Evolutionary conservation across 2,113 vertebrate genomes (phyloP).

Genomic region (Etia nguti): DNA sequence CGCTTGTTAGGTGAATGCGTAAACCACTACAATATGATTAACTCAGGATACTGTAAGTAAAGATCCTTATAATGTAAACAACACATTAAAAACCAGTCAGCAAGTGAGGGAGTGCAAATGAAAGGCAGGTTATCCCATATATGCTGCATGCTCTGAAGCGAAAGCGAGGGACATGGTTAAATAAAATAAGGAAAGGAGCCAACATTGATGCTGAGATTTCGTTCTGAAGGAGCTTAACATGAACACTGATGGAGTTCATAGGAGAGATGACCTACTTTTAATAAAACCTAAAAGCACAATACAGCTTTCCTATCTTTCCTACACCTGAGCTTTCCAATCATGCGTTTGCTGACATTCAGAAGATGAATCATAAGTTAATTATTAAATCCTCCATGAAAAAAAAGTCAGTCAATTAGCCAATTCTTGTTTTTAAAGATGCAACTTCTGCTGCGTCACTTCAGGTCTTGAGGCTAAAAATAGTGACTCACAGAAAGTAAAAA

Average conservation of each 20-base stretch:
- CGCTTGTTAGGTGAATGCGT: neutral
- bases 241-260: conserved; percentile 32
- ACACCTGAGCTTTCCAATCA: neutral
- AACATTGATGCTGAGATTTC: neutral
- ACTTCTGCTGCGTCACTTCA: neutral
- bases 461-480: neutral
- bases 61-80: neutral
- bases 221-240: conserved; percentile 16
- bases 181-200: neutral
- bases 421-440: neutral
- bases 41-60: neutral
- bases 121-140: neutral
- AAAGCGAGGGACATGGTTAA: neutral
- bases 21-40: neutral
- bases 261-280: conserved; percentile 44
- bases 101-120: neutral
- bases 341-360: neutral
- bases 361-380: neutral
- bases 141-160: neutral
- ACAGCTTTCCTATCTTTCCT: neutral
- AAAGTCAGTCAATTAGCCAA: neutral
- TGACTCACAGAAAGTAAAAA: neutral
- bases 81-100: neutral
- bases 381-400: neutral
- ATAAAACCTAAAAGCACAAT: conserved; percentile 4